phyloP scores from a whole-genome alignment of 1,140 invertebrate species.

The Cotesia vestalis region DNA sequence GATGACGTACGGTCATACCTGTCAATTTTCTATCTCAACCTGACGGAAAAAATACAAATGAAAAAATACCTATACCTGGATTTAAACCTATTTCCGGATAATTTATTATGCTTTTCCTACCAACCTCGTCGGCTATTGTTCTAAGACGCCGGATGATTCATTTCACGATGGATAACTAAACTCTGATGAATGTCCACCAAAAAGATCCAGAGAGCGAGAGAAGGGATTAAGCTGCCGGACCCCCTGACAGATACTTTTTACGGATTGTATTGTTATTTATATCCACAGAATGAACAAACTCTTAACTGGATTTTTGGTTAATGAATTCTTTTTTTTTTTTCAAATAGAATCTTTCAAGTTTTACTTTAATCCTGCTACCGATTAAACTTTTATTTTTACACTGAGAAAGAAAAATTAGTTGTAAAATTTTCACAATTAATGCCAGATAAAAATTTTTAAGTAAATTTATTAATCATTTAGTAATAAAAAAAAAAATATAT shows the following conservation, averaged over 20 bases:
- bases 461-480: no score
- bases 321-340: background rate
- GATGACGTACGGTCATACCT: slow-evolving; percentile 36
- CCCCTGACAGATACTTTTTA: slow-evolving; percentile 42
- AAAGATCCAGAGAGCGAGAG: background rate
- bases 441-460: no score
- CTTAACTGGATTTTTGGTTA: slow-evolving; percentile 35
- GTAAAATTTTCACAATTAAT: no score
- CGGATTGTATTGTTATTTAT: slow-evolving; percentile 56
- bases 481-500: no score
- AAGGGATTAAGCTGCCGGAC: slow-evolving; percentile 31
- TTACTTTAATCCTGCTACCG: no score
- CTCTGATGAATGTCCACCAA: background rate
- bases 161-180: slow-evolving; percentile 26
- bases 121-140: slow-evolving; percentile 51
- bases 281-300: slow-evolving; percentile 42
- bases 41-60: slow-evolving; percentile 9
- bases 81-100: slow-evolving; percentile 49
- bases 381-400: no score
- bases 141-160: slow-evolving; percentile 49
- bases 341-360: background rate
- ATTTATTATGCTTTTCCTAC: slow-evolving; percentile 52
- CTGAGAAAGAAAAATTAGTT: no score
- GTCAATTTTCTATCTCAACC: slow-evolving; percentile 46
- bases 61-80: slow-evolving; percentile 48